Conservation (phyloP, 2,797 vertebrate species). For the Chanos chanos region DNA sequence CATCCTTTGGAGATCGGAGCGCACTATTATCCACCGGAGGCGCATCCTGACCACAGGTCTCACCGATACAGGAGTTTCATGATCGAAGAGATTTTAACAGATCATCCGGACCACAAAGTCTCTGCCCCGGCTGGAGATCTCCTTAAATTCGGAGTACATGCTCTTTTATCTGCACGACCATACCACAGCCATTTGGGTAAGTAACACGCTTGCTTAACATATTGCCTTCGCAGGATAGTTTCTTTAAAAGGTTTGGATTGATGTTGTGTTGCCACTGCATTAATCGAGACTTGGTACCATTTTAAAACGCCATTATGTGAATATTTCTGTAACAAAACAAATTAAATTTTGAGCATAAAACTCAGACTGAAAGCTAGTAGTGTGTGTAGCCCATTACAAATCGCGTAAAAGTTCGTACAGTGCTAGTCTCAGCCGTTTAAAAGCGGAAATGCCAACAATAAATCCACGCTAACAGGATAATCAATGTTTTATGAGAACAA, state of each 20-base stretch:
- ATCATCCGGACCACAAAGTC: conserved; percentile 83
- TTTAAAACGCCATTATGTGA: too few species aligned
- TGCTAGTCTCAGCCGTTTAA: too few species aligned
- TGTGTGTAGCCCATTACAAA: too few species aligned
- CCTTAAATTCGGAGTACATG: conserved; percentile 94
- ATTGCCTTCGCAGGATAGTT: not conserved
- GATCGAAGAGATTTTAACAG: conserved; percentile 97
- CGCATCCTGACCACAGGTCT: conserved; percentile 84
- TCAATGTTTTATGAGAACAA: too few species aligned
- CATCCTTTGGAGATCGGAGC: conserved; percentile 85
- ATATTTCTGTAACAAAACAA: too few species aligned
- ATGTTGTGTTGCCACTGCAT: not conserved
- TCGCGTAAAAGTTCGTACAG: too few species aligned
- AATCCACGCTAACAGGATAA: too few species aligned
- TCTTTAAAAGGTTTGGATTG: not conserved
- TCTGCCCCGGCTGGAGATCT: conserved; percentile 82
- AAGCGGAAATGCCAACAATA: too few species aligned
- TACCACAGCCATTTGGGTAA: conserved; percentile 93
- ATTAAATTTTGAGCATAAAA: too few species aligned
- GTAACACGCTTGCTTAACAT: not conserved
- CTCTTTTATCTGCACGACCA: conserved; percentile 85
- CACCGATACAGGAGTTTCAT: conserved; percentile 97
- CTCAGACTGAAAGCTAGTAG: too few species aligned
- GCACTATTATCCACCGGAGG: conserved; percentile 84
- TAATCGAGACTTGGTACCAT: conserved; percentile 4